These are phyloP conservation scores for Oryzaephilus surinamensis DNA, from an alignment of 1,140 invertebrate species.

Conservation along the genomic window DNA sequence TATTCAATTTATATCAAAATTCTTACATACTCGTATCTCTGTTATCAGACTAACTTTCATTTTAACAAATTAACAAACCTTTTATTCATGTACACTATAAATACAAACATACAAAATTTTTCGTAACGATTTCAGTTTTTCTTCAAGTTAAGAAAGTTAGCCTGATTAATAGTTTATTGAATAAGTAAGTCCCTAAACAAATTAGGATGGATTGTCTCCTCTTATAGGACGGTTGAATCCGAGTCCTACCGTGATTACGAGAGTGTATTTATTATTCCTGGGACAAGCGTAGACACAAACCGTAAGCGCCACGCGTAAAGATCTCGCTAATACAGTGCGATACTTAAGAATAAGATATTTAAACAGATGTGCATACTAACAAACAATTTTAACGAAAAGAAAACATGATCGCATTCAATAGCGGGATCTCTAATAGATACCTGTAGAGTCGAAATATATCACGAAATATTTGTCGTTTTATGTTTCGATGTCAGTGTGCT, in stretches of 20 bases:
- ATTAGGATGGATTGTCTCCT: constrained; percentile 14
- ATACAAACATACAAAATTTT: too few relatives aligned
- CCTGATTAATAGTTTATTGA: too few relatives aligned
- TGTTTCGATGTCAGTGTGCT: too few relatives aligned
- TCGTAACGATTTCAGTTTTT: too few relatives aligned
- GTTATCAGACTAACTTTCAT: too few relatives aligned
- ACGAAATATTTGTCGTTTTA: neutral
- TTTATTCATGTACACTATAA: too few relatives aligned
- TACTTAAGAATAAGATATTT: constrained; percentile 6
- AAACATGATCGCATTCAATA: constrained; percentile 27
- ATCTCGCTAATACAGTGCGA: constrained; percentile 33
- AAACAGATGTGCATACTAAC: too few relatives aligned
- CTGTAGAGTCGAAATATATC: constrained; percentile 24
- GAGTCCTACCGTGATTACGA: constrained; percentile 58
- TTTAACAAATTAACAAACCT: too few relatives aligned
- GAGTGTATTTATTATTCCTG: constrained; percentile 65
- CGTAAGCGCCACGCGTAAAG: constrained; percentile 32
- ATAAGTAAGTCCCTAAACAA: too few relatives aligned
- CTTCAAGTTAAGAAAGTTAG: too few relatives aligned
- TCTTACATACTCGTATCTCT: neutral
- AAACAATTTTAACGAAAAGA: constrained; percentile 1
- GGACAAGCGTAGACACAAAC: constrained; percentile 56
- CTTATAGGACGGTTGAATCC: constrained; percentile 41
- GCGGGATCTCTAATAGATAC: constrained; percentile 25
- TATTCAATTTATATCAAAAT: neutral